These are phyloP conservation scores for Cheirogaleus medius DNA, from an alignment of 2,113 vertebrate species.

Conservation along the genomic window DNA sequence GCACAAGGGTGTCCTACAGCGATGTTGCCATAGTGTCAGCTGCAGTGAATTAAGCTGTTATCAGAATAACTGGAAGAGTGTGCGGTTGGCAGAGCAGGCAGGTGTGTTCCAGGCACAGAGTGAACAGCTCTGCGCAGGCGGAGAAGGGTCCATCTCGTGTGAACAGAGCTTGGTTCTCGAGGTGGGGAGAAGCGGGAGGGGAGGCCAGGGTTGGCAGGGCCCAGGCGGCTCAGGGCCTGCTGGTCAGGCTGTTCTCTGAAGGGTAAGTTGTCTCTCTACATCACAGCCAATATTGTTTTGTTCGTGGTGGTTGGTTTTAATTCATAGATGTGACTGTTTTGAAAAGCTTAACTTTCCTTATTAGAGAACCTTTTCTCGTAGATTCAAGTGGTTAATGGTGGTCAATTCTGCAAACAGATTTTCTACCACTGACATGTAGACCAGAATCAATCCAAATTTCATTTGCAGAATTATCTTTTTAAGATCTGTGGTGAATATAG, in stretches of 20 bases:
- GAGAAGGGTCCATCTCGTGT: not conserved
- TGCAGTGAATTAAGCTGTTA: not conserved
- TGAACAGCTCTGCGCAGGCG: not conserved
- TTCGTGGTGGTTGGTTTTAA: not conserved
- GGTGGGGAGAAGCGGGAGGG: accelerated
- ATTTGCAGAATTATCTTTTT: not conserved
- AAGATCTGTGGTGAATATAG: accelerated
- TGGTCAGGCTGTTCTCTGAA: not conserved
- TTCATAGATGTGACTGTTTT: not conserved
- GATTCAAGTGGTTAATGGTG: not conserved
- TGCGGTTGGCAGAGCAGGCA: not conserved
- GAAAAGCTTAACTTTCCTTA: not conserved
- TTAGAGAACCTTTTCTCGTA: not conserved
- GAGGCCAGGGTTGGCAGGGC: not conserved
- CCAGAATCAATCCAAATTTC: not conserved
- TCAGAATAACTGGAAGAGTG: not conserved
- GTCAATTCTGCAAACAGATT: not conserved
- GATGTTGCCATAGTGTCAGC: not conserved
- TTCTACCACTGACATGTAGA: no score
- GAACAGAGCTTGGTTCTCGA: not conserved
- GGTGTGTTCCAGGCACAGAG: no score
- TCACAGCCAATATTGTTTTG: accelerated
- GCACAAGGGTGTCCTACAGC: no score
- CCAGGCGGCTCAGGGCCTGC: no score
- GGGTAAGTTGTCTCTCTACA: no score